Evolutionary conservation across 1,140 invertebrate species (phyloP).

Genomic region (Zaprionus ghesquierei): DNA sequence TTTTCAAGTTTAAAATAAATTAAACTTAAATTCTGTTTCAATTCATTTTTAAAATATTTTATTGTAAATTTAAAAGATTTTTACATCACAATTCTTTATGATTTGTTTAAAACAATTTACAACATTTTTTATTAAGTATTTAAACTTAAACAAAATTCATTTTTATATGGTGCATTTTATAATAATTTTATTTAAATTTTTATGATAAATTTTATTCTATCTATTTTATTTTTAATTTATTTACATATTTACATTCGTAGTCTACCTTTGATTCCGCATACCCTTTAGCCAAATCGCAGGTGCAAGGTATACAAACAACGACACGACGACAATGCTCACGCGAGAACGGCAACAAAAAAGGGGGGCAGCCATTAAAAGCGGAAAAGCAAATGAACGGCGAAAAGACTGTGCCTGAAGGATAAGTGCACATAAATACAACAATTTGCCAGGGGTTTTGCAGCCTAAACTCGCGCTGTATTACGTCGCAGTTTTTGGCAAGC

Average conservation of each 20-base stretch:
- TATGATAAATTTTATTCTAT: too few species aligned
- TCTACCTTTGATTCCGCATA: background rate
- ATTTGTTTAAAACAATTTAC: too few species aligned
- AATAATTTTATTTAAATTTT: too few species aligned
- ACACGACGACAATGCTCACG: constrained; percentile 15
- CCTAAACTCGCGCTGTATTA: background rate
- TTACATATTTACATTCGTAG: background rate
- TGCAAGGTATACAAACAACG: constrained; percentile 49
- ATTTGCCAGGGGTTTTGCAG: constrained; percentile 35
- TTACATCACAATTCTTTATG: too few species aligned
- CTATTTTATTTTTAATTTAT: background rate
- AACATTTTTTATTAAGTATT: too few species aligned
- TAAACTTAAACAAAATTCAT: too few species aligned
- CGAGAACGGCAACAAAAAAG: constrained; percentile 29
- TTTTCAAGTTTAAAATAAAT: too few species aligned
- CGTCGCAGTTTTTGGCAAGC: background rate
- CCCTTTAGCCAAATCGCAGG: background rate
- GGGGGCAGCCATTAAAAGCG: constrained; percentile 60
- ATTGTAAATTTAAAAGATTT: too few species aligned
- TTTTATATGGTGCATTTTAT: too few species aligned
- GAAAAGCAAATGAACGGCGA: constrained; percentile 54
- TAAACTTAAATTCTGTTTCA: too few species aligned
- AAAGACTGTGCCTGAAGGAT: constrained; percentile 49
- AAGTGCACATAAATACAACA: constrained; percentile 52
- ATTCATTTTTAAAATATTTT: too few species aligned